phyloP scores from a whole-genome alignment of 1,140 invertebrate species.

The Ceratosolen solmsi region DNA sequence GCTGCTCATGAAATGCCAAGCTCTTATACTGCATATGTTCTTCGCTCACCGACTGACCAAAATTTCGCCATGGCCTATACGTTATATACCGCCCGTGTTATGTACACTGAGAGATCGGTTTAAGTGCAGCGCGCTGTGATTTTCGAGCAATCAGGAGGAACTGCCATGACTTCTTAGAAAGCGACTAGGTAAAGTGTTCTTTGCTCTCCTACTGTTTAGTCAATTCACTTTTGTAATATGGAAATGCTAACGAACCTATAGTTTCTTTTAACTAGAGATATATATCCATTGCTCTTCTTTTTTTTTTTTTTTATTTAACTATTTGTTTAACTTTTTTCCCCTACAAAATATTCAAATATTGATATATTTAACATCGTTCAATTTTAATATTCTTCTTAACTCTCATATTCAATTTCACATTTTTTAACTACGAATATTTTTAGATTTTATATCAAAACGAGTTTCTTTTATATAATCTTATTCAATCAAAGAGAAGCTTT shows the following conservation, averaged over 20 bases:
- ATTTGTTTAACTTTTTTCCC: neutral
- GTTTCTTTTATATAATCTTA: no score
- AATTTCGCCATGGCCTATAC: neutral
- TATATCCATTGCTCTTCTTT: neutral
- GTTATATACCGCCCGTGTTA: neutral
- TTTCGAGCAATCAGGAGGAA: constrained; percentile 44
- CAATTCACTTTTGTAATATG: constrained; percentile 23
- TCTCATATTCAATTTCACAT: no score
- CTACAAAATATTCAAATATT: no score
- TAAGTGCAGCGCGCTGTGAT: constrained; percentile 38
- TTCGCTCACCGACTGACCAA: constrained; percentile 30
- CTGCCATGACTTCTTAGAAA: constrained; percentile 28
- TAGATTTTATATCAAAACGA: no score
- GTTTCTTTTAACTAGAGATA: constrained; percentile 44
- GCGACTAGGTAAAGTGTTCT: constrained; percentile 36
- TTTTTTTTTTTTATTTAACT: neutral
- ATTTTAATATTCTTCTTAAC: no score
- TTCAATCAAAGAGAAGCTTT: no score
- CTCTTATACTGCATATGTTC: neutral
- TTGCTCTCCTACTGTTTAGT: neutral
- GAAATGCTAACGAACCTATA: constrained; percentile 48
- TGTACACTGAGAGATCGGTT: neutral
- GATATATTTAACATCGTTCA: no score
- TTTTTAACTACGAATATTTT: no score
- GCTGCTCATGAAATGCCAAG: constrained; percentile 6